Percentiles rank a stretch among this genome's conserved stretches.
Evolutionary conservation across 2,888 invertebrate species (phyloP).

Genomic region (Cosmorhoe ocellata): DNA sequence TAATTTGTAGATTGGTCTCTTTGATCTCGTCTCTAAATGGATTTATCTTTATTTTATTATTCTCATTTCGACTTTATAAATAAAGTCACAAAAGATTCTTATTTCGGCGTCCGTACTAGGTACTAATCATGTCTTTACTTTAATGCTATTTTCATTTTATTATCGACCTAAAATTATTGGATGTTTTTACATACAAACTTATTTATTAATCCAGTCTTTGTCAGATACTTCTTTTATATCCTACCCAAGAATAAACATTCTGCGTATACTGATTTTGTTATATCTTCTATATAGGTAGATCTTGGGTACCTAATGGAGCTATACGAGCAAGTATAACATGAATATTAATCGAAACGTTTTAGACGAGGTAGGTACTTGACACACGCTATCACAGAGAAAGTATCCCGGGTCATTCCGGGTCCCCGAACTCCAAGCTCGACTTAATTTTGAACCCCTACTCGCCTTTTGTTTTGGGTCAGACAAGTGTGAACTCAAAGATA

Average conservation of each 20-base stretch:
- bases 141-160: not conserved
- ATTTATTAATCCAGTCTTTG: too few relatives aligned
- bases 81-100: not conserved
- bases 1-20: conserved; percentile 22
- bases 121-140: too few relatives aligned
- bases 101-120: not conserved
- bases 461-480: conserved; percentile 45
- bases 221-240: too few relatives aligned
- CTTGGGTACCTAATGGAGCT: too few relatives aligned
- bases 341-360: too few relatives aligned
- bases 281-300: too few relatives aligned
- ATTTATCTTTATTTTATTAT: conserved; percentile 9
- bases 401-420: conserved; percentile 43
- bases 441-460: conserved; percentile 43
- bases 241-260: too few relatives aligned
- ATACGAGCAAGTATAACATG: too few relatives aligned
- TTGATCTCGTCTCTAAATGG: conserved; percentile 27
- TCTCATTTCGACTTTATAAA: conserved; percentile 1
- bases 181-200: too few relatives aligned
- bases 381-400: conserved; percentile 32
- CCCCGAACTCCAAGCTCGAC: conserved; percentile 33
- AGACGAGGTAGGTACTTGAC: not conserved
- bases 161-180: too few relatives aligned
- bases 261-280: too few relatives aligned
- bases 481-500: conserved; percentile 35